A percentile compares a stretch with the other conserved stretches of the same genome.
Conservation (phyloP, 2,113 vertebrate species). For the Syngnathus scovelli region DNA sequence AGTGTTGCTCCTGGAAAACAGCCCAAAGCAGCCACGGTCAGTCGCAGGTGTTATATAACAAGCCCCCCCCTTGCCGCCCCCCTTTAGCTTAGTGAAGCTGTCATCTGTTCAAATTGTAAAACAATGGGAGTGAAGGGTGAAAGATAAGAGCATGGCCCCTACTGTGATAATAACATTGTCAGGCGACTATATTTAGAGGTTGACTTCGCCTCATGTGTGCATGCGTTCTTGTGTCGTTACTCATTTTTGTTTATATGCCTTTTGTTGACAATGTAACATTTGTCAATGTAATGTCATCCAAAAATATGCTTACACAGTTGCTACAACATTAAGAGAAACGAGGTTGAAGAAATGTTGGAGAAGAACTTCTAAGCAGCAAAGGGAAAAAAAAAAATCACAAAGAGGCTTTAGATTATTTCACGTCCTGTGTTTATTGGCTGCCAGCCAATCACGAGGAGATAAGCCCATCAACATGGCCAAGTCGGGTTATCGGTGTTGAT, state of each 20-base stretch:
- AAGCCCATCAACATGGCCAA: conserved; percentile 41
- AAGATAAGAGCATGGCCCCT: conserved; percentile 49
- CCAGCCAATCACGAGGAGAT: conserved; percentile 42
- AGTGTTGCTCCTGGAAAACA: conserved; percentile 31
- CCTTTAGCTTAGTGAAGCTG: conserved; percentile 41
- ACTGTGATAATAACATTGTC: conserved; percentile 59
- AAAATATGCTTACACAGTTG: neutral
- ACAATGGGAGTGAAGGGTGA: conserved; percentile 63
- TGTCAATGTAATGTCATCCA: neutral
- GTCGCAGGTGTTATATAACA: conserved; percentile 44
- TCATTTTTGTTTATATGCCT: conserved; percentile 2
- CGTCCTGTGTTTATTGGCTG: conserved; percentile 53
- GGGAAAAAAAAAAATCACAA: neutral
- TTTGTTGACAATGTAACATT: neutral
- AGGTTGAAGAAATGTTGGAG: no score
- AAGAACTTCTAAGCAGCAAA: neutral
- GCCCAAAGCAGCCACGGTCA: conserved; percentile 11
- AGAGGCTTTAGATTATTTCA: conserved; percentile 31
- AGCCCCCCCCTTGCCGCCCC: conserved; percentile 10
- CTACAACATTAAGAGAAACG: neutral
- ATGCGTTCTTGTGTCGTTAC: neutral
- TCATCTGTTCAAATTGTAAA: conserved; percentile 53
- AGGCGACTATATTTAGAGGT: conserved; percentile 54
- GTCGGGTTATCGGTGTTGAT: conserved; percentile 47
- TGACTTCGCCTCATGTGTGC: conserved; percentile 34